Evolutionary conservation across 2,797 vertebrate genomes (phyloP), one percentile per base, ranked within the genome.

Genomic region (Babyrousa celebensis): DNA sequence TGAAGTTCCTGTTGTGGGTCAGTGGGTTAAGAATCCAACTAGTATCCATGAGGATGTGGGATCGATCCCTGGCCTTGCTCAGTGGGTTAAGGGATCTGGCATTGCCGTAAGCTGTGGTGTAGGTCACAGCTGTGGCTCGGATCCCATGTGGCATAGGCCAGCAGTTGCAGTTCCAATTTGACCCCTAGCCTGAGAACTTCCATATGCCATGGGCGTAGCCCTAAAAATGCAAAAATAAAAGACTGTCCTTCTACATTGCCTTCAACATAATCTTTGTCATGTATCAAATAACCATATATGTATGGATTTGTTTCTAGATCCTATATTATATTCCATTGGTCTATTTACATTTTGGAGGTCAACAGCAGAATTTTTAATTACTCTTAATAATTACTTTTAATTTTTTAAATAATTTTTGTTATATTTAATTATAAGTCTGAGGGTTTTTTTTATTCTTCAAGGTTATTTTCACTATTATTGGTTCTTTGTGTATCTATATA

Each of bases 211-310:
- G 43, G 43, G 43, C 36, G 36, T 48, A 48, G 43, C 43, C 43
- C 43, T 48, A 7, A 48, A 48, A 48, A 48, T 48, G 9, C 43
- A 48, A 48, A 48, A 48, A 48, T 48, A 48, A 48, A 48, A 48
- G 43, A 48, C 43, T 48, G 43, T 48, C 43, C 43, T 48, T 74
- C 6, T 8, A 12, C 27, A 62, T 68, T 91, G 60, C 1, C 48
- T 82, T 91, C 29, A 91, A 27, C 67, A 25, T 75, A 85, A 71
- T 85, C 25, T 71, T 91, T 82, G 65, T 87, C 29, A 68, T 91
- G 71, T 85, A 74, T 84, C 63, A 84, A 86, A 65, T 85, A 23
- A 32, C 14, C 29, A 18, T 9, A n/a, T 56, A 63, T 78, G 8
- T 80, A 7, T 88, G 15, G 15, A 32, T 90, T 56, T 92, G 11